Percentiles rank a stretch among this genome's conserved stretches.
Evolutionary conservation across 2,888 invertebrate genomes (phyloP).

Genomic region (Ornithoptera priamus): DNA sequence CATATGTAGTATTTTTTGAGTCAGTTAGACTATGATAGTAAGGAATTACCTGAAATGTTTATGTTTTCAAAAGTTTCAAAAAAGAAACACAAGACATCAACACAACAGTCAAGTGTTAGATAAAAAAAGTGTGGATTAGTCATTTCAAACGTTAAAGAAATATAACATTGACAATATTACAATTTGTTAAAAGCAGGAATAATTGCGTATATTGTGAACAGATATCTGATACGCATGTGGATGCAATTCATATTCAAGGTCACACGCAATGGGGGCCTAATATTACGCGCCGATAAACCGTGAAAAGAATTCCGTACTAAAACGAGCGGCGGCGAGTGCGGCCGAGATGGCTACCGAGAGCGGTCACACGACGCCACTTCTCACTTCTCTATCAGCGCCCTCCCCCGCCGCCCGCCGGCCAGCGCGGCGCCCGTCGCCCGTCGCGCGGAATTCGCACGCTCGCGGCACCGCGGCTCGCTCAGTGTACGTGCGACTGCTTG

Average conservation of each 20-base stretch:
- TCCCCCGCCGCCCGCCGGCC: slow-evolving; percentile 40
- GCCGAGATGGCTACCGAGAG: slow-evolving; percentile 51
- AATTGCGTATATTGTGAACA: slow-evolving; percentile 10
- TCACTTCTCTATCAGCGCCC: slow-evolving; percentile 64
- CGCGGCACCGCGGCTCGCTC: slow-evolving; percentile 69
- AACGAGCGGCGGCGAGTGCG: slow-evolving; percentile 42
- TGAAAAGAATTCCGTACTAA: slow-evolving; percentile 52
- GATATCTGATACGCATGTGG: slow-evolving; percentile 33
- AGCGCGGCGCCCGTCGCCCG: slow-evolving; percentile 52
- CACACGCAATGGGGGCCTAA: slow-evolving; percentile 39
- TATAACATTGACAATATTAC: neutral
- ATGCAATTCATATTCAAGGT: slow-evolving; percentile 45
- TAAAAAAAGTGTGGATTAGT: too few relatives aligned
- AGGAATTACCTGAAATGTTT: too few relatives aligned
- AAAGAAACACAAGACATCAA: too few relatives aligned
- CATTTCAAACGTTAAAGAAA: too few relatives aligned
- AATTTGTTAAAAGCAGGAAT: neutral
- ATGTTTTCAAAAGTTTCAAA: too few relatives aligned
- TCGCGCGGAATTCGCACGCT: slow-evolving; percentile 67
- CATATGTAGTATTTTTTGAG: too few relatives aligned
- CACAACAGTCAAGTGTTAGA: too few relatives aligned
- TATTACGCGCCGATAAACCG: slow-evolving; percentile 44
- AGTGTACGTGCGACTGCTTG: slow-evolving; percentile 76
- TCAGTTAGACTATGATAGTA: too few relatives aligned
- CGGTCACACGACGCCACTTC: slow-evolving; percentile 65